Conservation (phyloP, 2,797 vertebrate species). For the Cheirogaleus major region DNA sequence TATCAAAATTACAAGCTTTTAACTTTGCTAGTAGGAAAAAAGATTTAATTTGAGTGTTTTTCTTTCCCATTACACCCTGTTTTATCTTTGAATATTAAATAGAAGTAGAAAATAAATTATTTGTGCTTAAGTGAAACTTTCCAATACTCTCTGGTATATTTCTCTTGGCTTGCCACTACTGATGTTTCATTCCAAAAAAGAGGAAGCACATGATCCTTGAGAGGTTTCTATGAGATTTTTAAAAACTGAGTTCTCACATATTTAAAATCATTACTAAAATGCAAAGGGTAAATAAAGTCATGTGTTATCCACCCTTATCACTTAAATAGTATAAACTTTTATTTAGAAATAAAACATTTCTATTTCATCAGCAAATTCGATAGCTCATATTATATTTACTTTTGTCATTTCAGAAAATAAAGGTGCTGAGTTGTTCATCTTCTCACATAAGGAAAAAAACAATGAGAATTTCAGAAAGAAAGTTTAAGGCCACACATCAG, state of each 20-base stretch:
- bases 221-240: not conserved
- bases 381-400: not conserved
- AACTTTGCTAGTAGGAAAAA: slow-evolving; percentile 12
- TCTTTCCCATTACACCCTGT: slow-evolving; percentile 57
- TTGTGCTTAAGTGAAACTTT: not conserved
- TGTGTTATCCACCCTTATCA: not conserved
- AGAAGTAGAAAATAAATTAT: slow-evolving; percentile 18
- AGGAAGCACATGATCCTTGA: not conserved
- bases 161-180: not conserved
- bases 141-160: not conserved
- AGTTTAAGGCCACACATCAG: not conserved
- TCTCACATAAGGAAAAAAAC: not conserved
- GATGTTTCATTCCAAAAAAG: not conserved
- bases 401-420: not conserved
- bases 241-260: not conserved
- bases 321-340: slow-evolving; percentile 6
- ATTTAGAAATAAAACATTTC: slow-evolving; percentile 21
- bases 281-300: not conserved
- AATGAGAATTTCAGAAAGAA: not conserved
- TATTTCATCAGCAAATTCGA: not conserved
- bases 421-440: not conserved
- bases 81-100: slow-evolving; percentile 46
- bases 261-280: slow-evolving; percentile 22
- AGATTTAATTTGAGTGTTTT: not conserved
- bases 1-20: not conserved